Evolutionary conservation across 2,113 vertebrate species (phyloP), one percentile per base, ranked within the genome.

Genomic region (Cinclus mexicanus): DNA sequence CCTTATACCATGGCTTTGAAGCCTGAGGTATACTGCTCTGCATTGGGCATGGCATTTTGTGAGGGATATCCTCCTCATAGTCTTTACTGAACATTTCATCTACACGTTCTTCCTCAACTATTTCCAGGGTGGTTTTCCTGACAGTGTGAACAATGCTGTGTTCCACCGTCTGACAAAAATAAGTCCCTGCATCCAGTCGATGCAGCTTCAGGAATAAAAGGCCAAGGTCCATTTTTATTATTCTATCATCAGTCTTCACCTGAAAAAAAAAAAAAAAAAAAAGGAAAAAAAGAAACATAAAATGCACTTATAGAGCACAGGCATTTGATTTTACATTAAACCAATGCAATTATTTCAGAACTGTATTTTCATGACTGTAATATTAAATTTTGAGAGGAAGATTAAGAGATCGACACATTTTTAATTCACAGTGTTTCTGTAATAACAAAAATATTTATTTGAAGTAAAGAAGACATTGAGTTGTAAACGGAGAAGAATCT

Each of bases 131-230:
- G 93, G 99, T 97, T 53, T 98, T 98, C 25, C 98, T 97, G 55
- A 99, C 93, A 2, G 98, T 99, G 80, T 99, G 99, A 71, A 99
- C 98, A 50, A 99, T 99, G 91, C 98, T 98, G 12, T 99, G 99
- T 87, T 99, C 99, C 64, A 98, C 98, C 1, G 99, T 99, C 97
- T 99, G 99, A 93, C 99, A 99, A 83, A 99, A 98, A 42, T 99
- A 99, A 25, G 97, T 98, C 12, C 99, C 99, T 14, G 98, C 98
- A 57, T 99, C 99, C 17, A 97, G 94, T 52, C 95, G 97, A 79
- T 94, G 98, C 10, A 99, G 97, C 42, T 94, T 98, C 53, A 99
- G 95, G 71, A 99, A 98, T 90, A 99, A 98, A 53, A 99, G 98
- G 18, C 99, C 99, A 5, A 99, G 98, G 47, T 99, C 98, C 78